Percentiles rank a stretch among this genome's conserved stretches.
Evolutionary conservation across 2,113 vertebrate genomes (phyloP).

Genomic region (Cephalophus harveyi): DNA sequence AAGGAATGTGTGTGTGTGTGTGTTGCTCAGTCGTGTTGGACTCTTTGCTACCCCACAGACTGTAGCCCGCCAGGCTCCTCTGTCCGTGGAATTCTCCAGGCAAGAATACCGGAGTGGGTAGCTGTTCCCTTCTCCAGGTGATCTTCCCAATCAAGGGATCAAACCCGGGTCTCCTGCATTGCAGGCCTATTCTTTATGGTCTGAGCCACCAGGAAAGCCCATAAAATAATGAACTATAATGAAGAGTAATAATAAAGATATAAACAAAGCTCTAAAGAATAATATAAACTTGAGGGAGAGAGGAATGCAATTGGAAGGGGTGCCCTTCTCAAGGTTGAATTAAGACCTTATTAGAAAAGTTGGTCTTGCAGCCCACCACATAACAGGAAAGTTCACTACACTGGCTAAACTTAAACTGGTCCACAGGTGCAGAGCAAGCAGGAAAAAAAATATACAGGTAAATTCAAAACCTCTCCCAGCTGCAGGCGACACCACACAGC

Average conservation of each 20-base stretch:
- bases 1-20: background rate
- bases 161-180: background rate
- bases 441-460: background rate
- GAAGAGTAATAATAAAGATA: background rate
- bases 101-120: background rate
- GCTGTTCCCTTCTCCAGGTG: background rate
- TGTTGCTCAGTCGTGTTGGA: rapidly evolving
- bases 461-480: background rate
- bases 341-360: background rate
- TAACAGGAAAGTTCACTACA: background rate
- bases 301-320: background rate
- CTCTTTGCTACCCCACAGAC: background rate
- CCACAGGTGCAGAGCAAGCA: background rate
- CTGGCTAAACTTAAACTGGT: background rate
- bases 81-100: background rate
- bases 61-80: background rate
- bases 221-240: background rate
- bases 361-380: background rate
- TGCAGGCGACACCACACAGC: background rate
- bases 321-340: background rate
- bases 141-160: background rate
- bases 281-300: background rate
- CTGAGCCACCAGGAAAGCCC: background rate
- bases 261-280: background rate
- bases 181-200: background rate